Percentiles rank a stretch among this genome's conserved stretches.
phyloP scores from a whole-genome alignment of 2,888 invertebrate species.

The Creontiades dilutus region DNA sequence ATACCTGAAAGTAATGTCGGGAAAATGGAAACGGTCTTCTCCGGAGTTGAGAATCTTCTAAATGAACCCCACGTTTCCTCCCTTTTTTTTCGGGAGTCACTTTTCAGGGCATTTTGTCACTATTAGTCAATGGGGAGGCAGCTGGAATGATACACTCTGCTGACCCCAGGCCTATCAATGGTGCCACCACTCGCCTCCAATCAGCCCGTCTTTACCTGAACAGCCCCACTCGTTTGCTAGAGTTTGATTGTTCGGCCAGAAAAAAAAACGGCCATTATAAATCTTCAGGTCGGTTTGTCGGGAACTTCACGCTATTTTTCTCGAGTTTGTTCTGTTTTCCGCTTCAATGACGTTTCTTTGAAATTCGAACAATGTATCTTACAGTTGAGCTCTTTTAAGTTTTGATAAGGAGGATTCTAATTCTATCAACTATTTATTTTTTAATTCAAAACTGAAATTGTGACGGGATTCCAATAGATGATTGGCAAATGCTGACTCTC shows the following conservation, averaged over 20 bases:
- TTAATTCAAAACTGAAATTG: too few relatives aligned
- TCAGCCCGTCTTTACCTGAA: constrained; percentile 21
- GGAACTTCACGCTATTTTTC: background rate
- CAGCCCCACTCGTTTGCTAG: constrained; percentile 8
- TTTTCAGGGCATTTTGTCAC: constrained; percentile 67
- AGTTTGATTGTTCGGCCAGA: background rate
- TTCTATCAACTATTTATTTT: too few relatives aligned
- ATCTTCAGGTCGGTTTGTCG: background rate
- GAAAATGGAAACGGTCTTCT: background rate
- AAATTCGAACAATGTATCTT: background rate
- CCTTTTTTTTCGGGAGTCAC: constrained; percentile 52
- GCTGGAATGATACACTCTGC: constrained; percentile 64
- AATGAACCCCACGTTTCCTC: constrained; percentile 46
- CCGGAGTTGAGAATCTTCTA: constrained; percentile 1
- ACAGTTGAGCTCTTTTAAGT: too few relatives aligned
- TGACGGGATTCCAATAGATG: too few relatives aligned
- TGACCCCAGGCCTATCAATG: background rate
- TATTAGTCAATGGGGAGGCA: constrained; percentile 63
- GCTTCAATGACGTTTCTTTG: background rate
- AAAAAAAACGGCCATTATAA: constrained; percentile 17
- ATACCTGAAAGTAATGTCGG: background rate
- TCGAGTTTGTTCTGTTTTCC: background rate
- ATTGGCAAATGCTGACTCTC: too few relatives aligned
- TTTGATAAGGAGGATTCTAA: too few relatives aligned
- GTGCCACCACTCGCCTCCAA: constrained; percentile 16